Percentiles rank a stretch among this genome's conserved stretches.
Conservation (phyloP, 2,797 vertebrate species). For the Zenarchopterus dispar region DNA sequence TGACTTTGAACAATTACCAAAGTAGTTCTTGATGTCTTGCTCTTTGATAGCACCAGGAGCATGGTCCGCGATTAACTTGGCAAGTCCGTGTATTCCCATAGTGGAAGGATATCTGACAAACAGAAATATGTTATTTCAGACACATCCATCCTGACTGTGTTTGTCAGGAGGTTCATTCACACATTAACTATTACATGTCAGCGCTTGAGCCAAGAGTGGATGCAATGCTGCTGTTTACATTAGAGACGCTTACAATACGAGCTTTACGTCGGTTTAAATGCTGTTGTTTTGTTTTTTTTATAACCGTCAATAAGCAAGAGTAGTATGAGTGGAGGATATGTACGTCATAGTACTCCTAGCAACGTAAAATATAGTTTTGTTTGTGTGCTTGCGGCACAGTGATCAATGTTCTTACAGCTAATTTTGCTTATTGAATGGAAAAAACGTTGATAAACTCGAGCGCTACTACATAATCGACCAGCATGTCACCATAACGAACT, state of each 20-base stretch:
- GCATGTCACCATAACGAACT: too few species aligned
- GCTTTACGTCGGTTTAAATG: neutral
- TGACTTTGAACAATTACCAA: conserved; percentile 73
- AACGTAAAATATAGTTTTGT: too few species aligned
- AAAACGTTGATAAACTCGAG: fast-evolving
- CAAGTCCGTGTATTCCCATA: conserved; percentile 97
- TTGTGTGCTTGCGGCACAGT: too few species aligned
- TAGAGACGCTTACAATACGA: fast-evolving
- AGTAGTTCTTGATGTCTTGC: conserved; percentile 94
- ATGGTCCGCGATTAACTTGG: conserved; percentile 93
- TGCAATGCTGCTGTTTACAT: neutral
- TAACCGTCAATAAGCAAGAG: too few species aligned
- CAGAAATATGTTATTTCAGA: neutral
- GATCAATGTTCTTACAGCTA: neutral
- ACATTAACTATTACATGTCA: too few species aligned
- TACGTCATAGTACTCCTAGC: too few species aligned
- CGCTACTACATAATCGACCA: neutral
- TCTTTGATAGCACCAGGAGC: conserved; percentile 92
- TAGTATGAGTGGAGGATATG: too few species aligned
- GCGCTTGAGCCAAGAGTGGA: neutral
- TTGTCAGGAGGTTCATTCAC: too few species aligned
- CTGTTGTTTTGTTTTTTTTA: fast-evolving
- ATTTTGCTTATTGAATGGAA: too few species aligned
- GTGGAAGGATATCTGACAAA: conserved; percentile 42
- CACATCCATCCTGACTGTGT: neutral